phyloP scores from a whole-genome alignment of 2,888 invertebrate species.

The Thumatha senex region DNA sequence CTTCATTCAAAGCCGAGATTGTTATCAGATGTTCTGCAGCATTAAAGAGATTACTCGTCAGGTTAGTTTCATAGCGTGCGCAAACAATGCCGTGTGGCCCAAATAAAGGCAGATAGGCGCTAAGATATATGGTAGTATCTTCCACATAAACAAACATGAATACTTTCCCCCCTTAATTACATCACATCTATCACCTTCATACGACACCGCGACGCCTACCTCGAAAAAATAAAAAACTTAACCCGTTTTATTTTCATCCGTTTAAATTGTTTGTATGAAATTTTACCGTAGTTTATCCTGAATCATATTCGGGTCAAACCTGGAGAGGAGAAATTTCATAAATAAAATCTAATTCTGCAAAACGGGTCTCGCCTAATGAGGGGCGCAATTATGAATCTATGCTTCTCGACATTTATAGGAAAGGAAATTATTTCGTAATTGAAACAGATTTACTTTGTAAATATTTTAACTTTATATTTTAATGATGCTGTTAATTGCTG shows the following conservation, averaged over 20 bases:
- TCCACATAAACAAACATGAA: conserved; percentile 49
- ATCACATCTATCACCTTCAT: conserved; percentile 42
- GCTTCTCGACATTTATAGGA: conserved; percentile 52
- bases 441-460: conserved; percentile 37
- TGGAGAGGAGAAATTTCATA: conserved; percentile 48
- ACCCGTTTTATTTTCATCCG: conserved; percentile 21
- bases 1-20: conserved; percentile 21
- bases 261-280: conserved; percentile 18
- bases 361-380: conserved; percentile 59
- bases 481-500: conserved; percentile 4
- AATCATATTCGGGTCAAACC: conserved; percentile 47
- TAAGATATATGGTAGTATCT: conserved; percentile 46
- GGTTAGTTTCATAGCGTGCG: conserved; percentile 48
- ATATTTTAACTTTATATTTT: conserved; percentile 5
- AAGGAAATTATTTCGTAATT: conserved; percentile 53
- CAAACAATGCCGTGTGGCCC: conserved; percentile 53
- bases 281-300: conserved; percentile 23
- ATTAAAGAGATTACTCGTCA: conserved; percentile 42
- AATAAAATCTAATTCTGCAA: conserved; percentile 61
- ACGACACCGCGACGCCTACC: conserved; percentile 22
- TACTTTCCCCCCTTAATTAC: conserved; percentile 47
- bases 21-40: conserved; percentile 34
- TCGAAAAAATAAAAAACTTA: conserved; percentile 33
- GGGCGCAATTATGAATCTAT: conserved; percentile 61
- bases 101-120: conserved; percentile 48